Conservation (phyloP, 2,113 vertebrate species). For the Austrofundulus limnaeus region DNA sequence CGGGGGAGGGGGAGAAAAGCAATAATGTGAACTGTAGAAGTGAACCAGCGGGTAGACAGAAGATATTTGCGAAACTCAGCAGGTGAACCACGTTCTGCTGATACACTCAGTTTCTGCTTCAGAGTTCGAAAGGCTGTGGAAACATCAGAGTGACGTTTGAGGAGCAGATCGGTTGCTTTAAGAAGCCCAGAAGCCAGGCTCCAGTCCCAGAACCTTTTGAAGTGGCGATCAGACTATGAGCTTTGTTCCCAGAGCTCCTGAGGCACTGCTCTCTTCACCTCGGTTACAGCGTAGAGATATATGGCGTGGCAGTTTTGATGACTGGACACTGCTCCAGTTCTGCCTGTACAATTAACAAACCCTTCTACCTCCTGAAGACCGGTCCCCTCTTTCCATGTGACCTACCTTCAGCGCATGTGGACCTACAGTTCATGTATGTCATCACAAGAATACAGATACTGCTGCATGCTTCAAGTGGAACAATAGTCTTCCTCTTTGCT, state of each 20-base stretch:
- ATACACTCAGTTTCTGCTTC: constrained; percentile 17
- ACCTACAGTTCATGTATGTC: constrained; percentile 43
- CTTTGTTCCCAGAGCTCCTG: constrained; percentile 55
- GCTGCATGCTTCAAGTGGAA: background rate
- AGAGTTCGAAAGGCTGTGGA: constrained; percentile 27
- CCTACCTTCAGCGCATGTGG: constrained; percentile 57
- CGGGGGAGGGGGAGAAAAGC: constrained; percentile 20
- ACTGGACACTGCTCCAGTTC: constrained; percentile 70
- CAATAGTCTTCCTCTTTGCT: background rate
- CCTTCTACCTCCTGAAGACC: constrained; percentile 54
- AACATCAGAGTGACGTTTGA: constrained; percentile 48
- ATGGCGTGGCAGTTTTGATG: constrained; percentile 68
- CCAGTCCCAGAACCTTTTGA: constrained; percentile 44
- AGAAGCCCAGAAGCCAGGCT: constrained; percentile 38
- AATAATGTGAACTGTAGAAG: constrained; percentile 13
- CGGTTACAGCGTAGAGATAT: constrained; percentile 48
- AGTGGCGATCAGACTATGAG: constrained; percentile 56
- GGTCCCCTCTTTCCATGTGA: constrained; percentile 54
- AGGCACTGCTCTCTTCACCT: constrained; percentile 51
- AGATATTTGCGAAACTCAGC: constrained; percentile 37
- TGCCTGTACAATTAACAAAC: constrained; percentile 71
- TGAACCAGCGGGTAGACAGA: constrained; percentile 26
- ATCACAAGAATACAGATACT: constrained; percentile 14
- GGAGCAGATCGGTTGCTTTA: constrained; percentile 42
- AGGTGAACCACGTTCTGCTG: constrained; percentile 26